These are phyloP conservation scores for Tinea semifulvella DNA, from an alignment of 2,888 invertebrate genomes.

Conservation along the genomic window DNA sequence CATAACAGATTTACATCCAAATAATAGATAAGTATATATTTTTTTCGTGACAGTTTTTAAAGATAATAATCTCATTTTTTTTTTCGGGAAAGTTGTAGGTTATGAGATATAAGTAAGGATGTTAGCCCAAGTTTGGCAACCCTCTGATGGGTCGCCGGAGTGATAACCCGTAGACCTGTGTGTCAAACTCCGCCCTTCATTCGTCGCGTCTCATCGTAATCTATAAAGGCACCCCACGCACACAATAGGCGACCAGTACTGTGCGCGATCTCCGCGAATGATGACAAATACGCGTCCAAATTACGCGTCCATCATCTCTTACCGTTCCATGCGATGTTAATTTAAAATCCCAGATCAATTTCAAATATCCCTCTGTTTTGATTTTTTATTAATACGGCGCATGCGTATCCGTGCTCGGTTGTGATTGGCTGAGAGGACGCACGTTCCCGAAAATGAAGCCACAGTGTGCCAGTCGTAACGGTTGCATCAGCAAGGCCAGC, in stretches of 20 bases:
- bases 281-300: slow-evolving; percentile 30
- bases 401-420: slow-evolving; percentile 39
- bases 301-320: slow-evolving; percentile 21
- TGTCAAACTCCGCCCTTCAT: slow-evolving; percentile 48
- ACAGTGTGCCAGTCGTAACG: slow-evolving; percentile 35
- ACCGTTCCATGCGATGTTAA: not conserved
- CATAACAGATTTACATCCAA: too few relatives aligned
- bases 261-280: slow-evolving; percentile 48
- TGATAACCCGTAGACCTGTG: slow-evolving; percentile 55
- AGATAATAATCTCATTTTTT: too few relatives aligned
- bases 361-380: slow-evolving; percentile 5
- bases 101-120: too few relatives aligned
- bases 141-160: slow-evolving; percentile 30
- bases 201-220: slow-evolving; percentile 40
- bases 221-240: slow-evolving; percentile 54
- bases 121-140: too few relatives aligned
- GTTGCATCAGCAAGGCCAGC: slow-evolving; percentile 71
- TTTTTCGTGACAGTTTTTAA: too few relatives aligned
- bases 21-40: too few relatives aligned
- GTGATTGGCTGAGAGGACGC: slow-evolving; percentile 47
- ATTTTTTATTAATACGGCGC: slow-evolving; percentile 32
- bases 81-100: too few relatives aligned
- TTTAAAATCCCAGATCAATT: not conserved
- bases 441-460: slow-evolving; percentile 50
- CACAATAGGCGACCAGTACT: slow-evolving; percentile 53